Evolutionary conservation across 1,140 invertebrate genomes (phyloP).

Genomic region (Ooceraea biroi): DNA sequence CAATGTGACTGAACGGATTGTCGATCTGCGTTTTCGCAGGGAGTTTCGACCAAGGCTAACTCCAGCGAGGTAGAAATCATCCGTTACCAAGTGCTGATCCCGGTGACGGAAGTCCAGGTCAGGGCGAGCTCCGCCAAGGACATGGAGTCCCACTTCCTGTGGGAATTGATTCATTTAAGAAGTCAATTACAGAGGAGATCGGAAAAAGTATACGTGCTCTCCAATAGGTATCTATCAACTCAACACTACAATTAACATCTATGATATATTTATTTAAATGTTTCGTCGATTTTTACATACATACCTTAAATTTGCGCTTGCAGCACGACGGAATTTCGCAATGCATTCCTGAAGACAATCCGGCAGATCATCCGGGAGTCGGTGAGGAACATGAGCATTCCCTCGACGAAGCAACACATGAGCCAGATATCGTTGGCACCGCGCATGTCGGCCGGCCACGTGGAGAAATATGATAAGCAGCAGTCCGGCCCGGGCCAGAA

Average conservation of each 20-base stretch:
- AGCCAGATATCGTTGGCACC: slow-evolving; percentile 82
- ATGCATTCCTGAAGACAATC: slow-evolving; percentile 98
- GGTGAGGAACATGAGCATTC: slow-evolving; percentile 97
- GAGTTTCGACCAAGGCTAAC: slow-evolving; percentile 93
- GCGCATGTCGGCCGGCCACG: slow-evolving; percentile 82
- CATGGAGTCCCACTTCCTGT: slow-evolving; percentile 97
- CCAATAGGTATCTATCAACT: slow-evolving; percentile 91
- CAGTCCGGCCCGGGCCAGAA: slow-evolving; percentile 70
- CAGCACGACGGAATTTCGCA: slow-evolving; percentile 97
- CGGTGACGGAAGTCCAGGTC: slow-evolving; percentile 98
- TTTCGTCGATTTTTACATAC: too few relatives aligned
- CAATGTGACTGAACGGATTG: slow-evolving; percentile 21
- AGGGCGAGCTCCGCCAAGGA: slow-evolving; percentile 96
- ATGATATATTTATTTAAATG: too few relatives aligned
- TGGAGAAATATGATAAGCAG: slow-evolving; percentile 84
- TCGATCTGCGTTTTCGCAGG: slow-evolving; percentile 86
- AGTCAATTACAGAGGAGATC: slow-evolving; percentile 97
- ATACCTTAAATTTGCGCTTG: slow-evolving; percentile 6
- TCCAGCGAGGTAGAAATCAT: slow-evolving; percentile 97
- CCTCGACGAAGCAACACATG: slow-evolving; percentile 90
- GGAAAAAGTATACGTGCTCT: slow-evolving; percentile 98
- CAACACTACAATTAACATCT: background rate
- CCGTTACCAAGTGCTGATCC: slow-evolving; percentile 97
- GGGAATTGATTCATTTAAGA: slow-evolving; percentile 98
- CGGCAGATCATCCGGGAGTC: slow-evolving; percentile 98